Percentiles rank a stretch among this genome's conserved stretches.
phyloP scores from a whole-genome alignment of 2,113 vertebrate species.

The Triplophysa dalaica region DNA sequence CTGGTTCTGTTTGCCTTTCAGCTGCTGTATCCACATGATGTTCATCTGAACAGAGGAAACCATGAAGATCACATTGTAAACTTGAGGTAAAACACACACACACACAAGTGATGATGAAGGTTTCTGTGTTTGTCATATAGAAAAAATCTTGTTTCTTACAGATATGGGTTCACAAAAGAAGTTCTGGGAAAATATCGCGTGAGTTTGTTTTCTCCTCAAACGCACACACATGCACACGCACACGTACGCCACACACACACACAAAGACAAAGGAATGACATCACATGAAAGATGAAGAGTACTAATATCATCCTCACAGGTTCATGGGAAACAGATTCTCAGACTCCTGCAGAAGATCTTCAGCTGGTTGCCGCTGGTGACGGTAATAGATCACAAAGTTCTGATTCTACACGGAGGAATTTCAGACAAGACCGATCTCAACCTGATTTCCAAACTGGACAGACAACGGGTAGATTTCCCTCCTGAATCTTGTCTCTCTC shows the following conservation, averaged over 20 bases:
- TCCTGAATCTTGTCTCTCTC: neutral
- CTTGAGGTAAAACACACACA: conserved; percentile 74
- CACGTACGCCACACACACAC: no score
- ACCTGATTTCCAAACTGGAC: conserved; percentile 77
- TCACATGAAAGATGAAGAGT: neutral
- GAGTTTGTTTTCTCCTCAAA: conserved; percentile 32
- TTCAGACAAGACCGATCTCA: conserved; percentile 84
- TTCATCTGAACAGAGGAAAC: conserved; percentile 91
- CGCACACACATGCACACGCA: neutral
- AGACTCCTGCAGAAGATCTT: conserved; percentile 88
- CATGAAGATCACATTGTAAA: conserved; percentile 92
- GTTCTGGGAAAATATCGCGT: conserved; percentile 91
- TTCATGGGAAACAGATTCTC: conserved; percentile 86
- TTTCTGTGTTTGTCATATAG: neutral
- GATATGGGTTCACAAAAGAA: conserved; percentile 92
- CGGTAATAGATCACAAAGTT: conserved; percentile 87
- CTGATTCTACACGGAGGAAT: conserved; percentile 88
- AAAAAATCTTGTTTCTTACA: conserved; percentile 54
- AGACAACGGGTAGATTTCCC: conserved; percentile 80
- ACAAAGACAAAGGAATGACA: no score
- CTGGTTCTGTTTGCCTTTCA: conserved; percentile 88
- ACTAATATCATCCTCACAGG: conserved; percentile 63
- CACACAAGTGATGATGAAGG: no score
- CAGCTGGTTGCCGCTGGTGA: conserved; percentile 88
- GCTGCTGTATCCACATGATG: conserved; percentile 86